phyloP scores from a whole-genome alignment of 2,797 vertebrate species.

The Poecilia gillii region DNA sequence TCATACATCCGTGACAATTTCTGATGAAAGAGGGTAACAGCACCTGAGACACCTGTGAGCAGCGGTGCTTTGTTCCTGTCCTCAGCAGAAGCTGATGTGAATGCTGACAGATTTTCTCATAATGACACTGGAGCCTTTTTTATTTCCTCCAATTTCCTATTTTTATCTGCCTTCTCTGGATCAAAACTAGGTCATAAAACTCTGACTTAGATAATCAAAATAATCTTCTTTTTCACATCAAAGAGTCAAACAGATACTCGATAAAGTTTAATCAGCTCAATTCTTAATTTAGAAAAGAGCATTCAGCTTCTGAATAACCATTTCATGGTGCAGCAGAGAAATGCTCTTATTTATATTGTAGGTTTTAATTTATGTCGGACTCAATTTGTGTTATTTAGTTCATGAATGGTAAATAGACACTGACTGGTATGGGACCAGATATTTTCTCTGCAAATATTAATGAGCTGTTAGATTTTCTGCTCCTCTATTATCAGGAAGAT shows the following conservation, averaged over 20 bases:
- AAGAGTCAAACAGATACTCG: neutral
- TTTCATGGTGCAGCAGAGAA: neutral
- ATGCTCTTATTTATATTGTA: neutral
- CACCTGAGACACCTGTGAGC: neutral
- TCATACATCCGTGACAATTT: neutral
- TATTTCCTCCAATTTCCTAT: neutral
- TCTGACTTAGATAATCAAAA: neutral
- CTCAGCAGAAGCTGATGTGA: neutral
- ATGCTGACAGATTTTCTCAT: neutral
- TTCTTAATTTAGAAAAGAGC: neutral
- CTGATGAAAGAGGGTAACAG: neutral
- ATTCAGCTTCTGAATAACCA: neutral
- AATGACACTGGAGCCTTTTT: neutral
- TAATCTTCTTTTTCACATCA: neutral
- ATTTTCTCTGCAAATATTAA: neutral
- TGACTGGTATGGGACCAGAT: neutral
- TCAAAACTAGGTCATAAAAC: neutral
- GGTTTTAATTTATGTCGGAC: neutral
- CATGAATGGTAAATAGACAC: neutral
- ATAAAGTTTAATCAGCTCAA: neutral
- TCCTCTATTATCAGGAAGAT: neutral
- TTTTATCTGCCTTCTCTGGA: neutral
- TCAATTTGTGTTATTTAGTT: neutral
- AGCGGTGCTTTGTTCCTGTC: neutral
- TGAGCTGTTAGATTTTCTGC: neutral